These are phyloP conservation scores for Catharus bicknelli DNA, from an alignment of 2,113 vertebrate genomes.

Conservation along the genomic window DNA sequence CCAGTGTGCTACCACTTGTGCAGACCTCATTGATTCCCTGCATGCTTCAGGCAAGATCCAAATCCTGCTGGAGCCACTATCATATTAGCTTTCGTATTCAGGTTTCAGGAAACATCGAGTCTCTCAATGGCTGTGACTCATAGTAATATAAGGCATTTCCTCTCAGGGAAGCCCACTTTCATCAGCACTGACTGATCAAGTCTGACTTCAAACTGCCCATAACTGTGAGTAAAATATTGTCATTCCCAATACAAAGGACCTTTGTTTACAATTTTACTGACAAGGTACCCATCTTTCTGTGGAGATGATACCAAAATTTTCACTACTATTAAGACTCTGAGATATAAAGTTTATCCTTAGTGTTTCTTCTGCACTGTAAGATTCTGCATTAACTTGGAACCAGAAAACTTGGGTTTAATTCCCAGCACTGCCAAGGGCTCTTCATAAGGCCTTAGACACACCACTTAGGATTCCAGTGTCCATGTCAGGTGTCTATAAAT, in stretches of 20 bases:
- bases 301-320: neutral
- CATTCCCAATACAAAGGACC: neutral
- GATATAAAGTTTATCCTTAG: neutral
- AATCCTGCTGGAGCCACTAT: neutral
- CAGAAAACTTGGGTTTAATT: neutral
- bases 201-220: neutral
- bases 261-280: neutral
- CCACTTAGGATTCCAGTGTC: neutral
- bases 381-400: neutral
- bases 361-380: neutral
- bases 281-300: neutral
- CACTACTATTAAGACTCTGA: neutral
- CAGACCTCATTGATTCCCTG: neutral
- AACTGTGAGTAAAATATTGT: neutral
- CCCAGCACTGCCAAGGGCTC: neutral
- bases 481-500: neutral
- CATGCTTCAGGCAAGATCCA: neutral
- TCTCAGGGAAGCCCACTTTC: neutral
- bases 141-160: neutral
- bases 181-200: neutral
- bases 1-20: neutral
- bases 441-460: neutral
- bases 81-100: neutral
- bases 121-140: neutral
- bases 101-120: neutral